phyloP scores from a whole-genome alignment of 2,888 invertebrate species.

The Cryptocheilus praepositus region DNA sequence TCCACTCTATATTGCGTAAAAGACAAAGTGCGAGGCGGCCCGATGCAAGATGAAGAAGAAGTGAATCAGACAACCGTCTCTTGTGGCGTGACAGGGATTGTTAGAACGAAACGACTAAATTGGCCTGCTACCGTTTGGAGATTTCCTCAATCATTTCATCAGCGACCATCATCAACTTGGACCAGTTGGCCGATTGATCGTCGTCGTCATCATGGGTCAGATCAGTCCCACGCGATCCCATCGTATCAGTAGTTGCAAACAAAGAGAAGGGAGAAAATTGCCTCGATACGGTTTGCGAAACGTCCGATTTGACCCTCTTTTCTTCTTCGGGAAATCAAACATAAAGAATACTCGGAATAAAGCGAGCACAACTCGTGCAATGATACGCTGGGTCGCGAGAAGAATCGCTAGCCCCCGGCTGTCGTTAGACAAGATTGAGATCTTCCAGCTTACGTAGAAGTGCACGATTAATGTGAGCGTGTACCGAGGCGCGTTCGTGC shows the following conservation, averaged over 20 bases:
- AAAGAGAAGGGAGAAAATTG: conserved; percentile 25
- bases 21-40: neutral
- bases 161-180: conserved; percentile 44
- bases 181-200: conserved; percentile 11
- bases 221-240: conserved; percentile 61
- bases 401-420: conserved; percentile 2
- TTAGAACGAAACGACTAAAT: conserved; percentile 51
- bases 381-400: neutral
- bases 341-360: neutral
- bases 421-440: conserved; percentile 4
- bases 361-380: neutral
- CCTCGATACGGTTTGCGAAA: conserved; percentile 3
- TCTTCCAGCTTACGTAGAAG: neutral
- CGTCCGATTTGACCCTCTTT: neutral
- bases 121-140: conserved; percentile 54
- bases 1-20: neutral
- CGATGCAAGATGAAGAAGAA: neutral
- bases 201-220: conserved; percentile 38
- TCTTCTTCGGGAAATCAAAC: conserved; percentile 1
- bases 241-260: conserved; percentile 31
- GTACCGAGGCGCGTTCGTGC: too few species aligned
- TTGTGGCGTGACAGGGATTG: conserved; percentile 19
- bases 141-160: conserved; percentile 69
- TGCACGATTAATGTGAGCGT: too few species aligned
- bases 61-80: neutral